phyloP scores from a whole-genome alignment of 2,888 invertebrate species.

The Malacosoma neustria region DNA sequence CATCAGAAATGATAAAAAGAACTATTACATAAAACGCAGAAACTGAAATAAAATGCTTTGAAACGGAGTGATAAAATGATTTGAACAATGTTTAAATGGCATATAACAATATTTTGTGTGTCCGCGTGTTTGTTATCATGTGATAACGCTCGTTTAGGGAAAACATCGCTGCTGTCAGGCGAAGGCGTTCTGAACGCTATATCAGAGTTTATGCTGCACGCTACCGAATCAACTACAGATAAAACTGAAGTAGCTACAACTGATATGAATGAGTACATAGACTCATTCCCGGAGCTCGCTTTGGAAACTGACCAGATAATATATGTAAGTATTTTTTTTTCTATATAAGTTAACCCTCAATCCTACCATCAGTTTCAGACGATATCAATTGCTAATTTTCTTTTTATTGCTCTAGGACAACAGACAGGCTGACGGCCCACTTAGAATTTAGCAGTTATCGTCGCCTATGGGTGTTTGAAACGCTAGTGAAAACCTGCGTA shows the following conservation, averaged over 20 bases:
- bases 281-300: constrained; percentile 5
- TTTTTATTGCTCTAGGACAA: too few relatives aligned
- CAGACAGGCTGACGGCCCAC: too few relatives aligned
- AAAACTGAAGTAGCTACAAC: constrained; percentile 2
- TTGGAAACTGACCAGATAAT: constrained; percentile 2
- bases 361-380: too few relatives aligned
- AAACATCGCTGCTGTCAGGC: constrained; percentile 23
- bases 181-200: constrained; percentile 31
- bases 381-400: too few relatives aligned
- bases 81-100: constrained; percentile 33
- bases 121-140: constrained; percentile 22
- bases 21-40: neutral
- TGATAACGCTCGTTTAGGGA: constrained; percentile 21
- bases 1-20: neutral
- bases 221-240: constrained; percentile 6
- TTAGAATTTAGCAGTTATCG: too few relatives aligned
- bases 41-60: neutral
- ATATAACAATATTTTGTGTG: constrained; percentile 24
- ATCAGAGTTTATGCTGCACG: constrained; percentile 26
- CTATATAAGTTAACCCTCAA: too few relatives aligned
- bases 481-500: too few relatives aligned
- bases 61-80: neutral
- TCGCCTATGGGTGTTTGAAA: too few relatives aligned
- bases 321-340: constrained; percentile 23
- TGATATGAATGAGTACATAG: constrained; percentile 7